These are phyloP conservation scores for Tinamus major DNA, from an alignment of 2,797 vertebrate genomes.

Conservation along the genomic window DNA sequence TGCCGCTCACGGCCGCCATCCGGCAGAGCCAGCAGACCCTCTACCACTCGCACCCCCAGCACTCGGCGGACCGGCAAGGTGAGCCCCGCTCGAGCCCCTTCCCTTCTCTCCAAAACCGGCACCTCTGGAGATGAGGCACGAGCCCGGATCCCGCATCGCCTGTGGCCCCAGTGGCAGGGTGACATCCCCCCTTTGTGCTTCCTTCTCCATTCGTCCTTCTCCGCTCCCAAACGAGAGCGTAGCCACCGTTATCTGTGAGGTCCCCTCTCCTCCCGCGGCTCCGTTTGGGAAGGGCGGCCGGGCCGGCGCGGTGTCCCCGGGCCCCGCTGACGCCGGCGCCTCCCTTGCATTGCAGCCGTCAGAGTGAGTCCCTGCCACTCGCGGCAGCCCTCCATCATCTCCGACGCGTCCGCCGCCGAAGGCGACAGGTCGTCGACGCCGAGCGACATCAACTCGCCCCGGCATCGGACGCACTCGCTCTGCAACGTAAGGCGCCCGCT, in stretches of 20 bases:
- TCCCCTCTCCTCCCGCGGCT: not conserved
- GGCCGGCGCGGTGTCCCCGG: not conserved
- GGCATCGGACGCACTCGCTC: constrained; percentile 97
- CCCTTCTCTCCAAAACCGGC: no score
- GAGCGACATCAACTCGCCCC: constrained; percentile 97
- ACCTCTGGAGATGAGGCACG: no score
- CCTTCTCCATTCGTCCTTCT: no score
- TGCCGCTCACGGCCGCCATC: constrained; percentile 95
- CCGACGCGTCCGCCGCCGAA: constrained; percentile 91
- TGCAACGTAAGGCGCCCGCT: constrained; percentile 93
- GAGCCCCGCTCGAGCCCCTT: not conserved
- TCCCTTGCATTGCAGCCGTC: constrained; percentile 81
- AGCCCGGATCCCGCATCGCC: no score
- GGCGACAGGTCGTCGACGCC: constrained; percentile 95
- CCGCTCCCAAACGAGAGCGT: no score
- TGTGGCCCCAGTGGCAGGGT: no score
- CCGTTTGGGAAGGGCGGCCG: no score
- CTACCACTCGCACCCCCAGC: constrained; percentile 91
- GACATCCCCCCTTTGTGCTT: no score
- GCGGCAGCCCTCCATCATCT: constrained; percentile 95
- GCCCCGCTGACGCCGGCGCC: not conserved
- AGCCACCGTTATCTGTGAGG: not conserved
- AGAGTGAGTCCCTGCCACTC: constrained; percentile 96
- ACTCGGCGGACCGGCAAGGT: constrained; percentile 92
- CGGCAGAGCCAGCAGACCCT: constrained; percentile 97